Evolutionary conservation across 2,888 invertebrate species (phyloP), one percentile per base, ranked within the genome.

Genomic region (Tetragonula carbonaria): DNA sequence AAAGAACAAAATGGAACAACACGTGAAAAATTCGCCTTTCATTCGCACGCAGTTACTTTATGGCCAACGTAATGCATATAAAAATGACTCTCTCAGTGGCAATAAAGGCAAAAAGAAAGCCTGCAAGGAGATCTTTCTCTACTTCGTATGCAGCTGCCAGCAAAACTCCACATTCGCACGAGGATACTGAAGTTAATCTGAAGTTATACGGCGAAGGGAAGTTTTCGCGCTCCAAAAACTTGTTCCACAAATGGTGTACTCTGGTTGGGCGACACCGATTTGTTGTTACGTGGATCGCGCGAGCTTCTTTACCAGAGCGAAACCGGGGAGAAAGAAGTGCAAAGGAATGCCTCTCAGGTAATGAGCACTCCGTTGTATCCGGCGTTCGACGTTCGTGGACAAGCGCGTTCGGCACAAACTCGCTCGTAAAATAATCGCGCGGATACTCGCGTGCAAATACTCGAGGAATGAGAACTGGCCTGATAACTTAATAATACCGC

Each of bases 381-480:
- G 6, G 4, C 21, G 16, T 45, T 38, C 65, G 50, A 62, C 23
- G 4, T 18, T 51, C 50, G 33, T 45, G 0, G 5, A 55, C 2
- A 28, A 28, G 28, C 16, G 8, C 16, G 21, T 33, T 33, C 33
- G 21, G 28, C 50, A 28, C 51, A 21, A 63, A 28, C 53, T 59
- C 38, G 51, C 13, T n/a, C 11, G 4, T 73, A 51, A 51, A 51
- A 23, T 51, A 55, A 71, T 71, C 5, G 11, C 0, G 21, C 5
- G 68, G 63, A 59, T 33, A 33, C 33, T 74, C 45, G 57, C 50
- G 66, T 63, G 62, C 21, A 18, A 18, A 57, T 51, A 73, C 45
- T 68, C 65, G 72, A 33, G 67, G 68, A 14, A 45, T 21, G 57
- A 70, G 66, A 57, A 75, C 33, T 45, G 45, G 8, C 50, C 62